Evolutionary conservation across 2,888 invertebrate genomes (phyloP), one percentile per base, ranked within the genome.

Genomic region (Gryllus longicercus): DNA sequence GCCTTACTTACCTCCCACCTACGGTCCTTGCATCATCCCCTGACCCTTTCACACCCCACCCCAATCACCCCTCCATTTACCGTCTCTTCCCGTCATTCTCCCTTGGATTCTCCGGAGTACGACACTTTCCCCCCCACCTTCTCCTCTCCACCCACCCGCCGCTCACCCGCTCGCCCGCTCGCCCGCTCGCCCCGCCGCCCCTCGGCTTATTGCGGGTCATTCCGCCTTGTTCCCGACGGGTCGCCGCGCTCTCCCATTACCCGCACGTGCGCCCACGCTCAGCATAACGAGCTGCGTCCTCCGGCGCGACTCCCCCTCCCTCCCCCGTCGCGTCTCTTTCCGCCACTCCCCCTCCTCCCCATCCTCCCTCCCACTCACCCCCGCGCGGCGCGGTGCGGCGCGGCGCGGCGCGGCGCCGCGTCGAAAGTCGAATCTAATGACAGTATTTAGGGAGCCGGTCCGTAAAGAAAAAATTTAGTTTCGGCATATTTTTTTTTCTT

Each of bases 401-500:
- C n/a, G n/a, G 14, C 11, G 11, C 63, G 63, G 16, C 16, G 14
- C 63, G 16, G 63, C 63, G 63, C n/a, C n/a, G n/a, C 63, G 63
- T 18, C 63, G 63, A 63, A 63, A 63, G 63, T 63, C 63, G 63
- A 63, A 63, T 63, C 63, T 63, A 63, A 63, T 63, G 63, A 63
- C 63, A 63, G 63, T 63, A 63, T 63, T 63, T 63, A 63, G 63
- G 63, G 63, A 63, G 14, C 63, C 63, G 63, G 63, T 18, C 63
- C 63, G 63, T 63, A 63, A 63, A 63, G 63, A 63, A 63, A 63
- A 63, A 63, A 63, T 63, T 63, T 63, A n/a, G 63, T 63, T 63
- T 63, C 63, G n/a, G 16, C 63, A 63, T 63, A 18, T 63, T 63
- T 63, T 63, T 63, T 63, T 63, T 63, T n/a, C 11, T n/a, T 3